Evolutionary conservation across 2,113 vertebrate species (phyloP), one percentile per base, ranked within the genome.

Genomic region (Rafetus swinhoei): DNA sequence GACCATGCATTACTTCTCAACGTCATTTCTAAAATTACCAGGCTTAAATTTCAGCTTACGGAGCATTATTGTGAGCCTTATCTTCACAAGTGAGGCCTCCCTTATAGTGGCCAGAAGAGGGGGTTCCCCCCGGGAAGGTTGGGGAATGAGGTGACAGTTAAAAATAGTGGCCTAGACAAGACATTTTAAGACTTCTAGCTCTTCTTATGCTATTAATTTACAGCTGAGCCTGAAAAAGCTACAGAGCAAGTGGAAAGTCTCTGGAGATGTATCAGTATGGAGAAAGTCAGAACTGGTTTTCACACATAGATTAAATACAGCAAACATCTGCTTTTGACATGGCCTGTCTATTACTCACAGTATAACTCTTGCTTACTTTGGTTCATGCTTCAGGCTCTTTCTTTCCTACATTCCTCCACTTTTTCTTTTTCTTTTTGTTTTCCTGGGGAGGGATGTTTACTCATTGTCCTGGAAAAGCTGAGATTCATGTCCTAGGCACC

Each of bases 41-140:
- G 92, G 98, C 97, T 99, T 99, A 97, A 98, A 98, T 99, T 99
- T 98, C 99, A 98, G 89, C 95, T 95, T 96, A 84, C 98, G 97
- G 98, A 97, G 98, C 98, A 98, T 98, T 93, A 98, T 98, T 98
- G 96, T 95, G 97, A 96, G 95, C 96, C 93, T 96, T 89, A 90
- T 0, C 50, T 93, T 92, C 74, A 90, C 85, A 96, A 79, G 83
- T 7, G 89, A 81, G 86, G 72, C 86, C 83, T 88, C 77, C 32
- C 56, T 5, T 24, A 69, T 81, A 55, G 59, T 0, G 9, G 76
- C 24, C 57, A 85, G 96, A 85, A 90, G 88, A 56, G 0, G 0
- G 72, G 88, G 92, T 85, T 86, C 8, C 1, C 6, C 10, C 35
- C 83, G 60, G 55, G 89, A 94, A 79, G 24, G 56, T 16, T 62